Percentiles rank a stretch among this genome's conserved stretches.
phyloP scores from a whole-genome alignment of 2,888 invertebrate genomes.

The Melanophora roralis region DNA sequence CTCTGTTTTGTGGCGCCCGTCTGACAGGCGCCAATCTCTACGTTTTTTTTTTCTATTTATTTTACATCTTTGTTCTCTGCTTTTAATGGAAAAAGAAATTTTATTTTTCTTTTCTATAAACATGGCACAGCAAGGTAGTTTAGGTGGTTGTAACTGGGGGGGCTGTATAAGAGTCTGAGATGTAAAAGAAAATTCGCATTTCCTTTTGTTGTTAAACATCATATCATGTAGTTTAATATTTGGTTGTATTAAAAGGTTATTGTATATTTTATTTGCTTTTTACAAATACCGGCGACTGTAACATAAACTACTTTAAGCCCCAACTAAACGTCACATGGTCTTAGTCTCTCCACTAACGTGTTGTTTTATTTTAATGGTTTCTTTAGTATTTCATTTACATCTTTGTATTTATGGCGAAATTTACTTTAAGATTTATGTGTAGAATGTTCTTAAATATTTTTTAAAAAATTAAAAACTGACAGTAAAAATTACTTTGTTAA shows the following conservation, averaged over 20 bases:
- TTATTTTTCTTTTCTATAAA: slow-evolving; percentile 48
- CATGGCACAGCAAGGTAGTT: background rate
- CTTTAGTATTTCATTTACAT: background rate
- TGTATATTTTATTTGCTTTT: slow-evolving; percentile 33
- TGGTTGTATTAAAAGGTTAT: slow-evolving; percentile 51
- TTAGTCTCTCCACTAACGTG: slow-evolving; percentile 1
- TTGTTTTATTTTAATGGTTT: slow-evolving; percentile 32
- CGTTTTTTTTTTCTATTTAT: slow-evolving; percentile 33
- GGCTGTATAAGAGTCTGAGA: background rate
- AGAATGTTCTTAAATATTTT: too few relatives aligned
- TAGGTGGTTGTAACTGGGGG: slow-evolving; percentile 22
- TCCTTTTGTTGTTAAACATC: slow-evolving; percentile 18
- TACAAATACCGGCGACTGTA: slow-evolving; percentile 8
- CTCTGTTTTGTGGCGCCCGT: slow-evolving; percentile 74
- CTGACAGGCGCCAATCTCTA: slow-evolving; percentile 72
- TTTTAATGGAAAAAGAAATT: slow-evolving; percentile 55
- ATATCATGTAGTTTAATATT: slow-evolving; percentile 56
- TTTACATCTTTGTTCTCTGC: slow-evolving; percentile 41
- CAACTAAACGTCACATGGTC: slow-evolving; percentile 20
- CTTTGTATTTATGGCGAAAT: background rate
- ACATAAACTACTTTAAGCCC: slow-evolving; percentile 1
- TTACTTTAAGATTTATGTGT: slow-evolving; percentile 10
- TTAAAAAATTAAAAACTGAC: too few relatives aligned
- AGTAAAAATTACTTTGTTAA: too few relatives aligned
- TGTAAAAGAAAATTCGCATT: slow-evolving; percentile 31